phyloP scores from a whole-genome alignment of 92 coral and sea anemone species.

The Porites divaricata region DNA sequence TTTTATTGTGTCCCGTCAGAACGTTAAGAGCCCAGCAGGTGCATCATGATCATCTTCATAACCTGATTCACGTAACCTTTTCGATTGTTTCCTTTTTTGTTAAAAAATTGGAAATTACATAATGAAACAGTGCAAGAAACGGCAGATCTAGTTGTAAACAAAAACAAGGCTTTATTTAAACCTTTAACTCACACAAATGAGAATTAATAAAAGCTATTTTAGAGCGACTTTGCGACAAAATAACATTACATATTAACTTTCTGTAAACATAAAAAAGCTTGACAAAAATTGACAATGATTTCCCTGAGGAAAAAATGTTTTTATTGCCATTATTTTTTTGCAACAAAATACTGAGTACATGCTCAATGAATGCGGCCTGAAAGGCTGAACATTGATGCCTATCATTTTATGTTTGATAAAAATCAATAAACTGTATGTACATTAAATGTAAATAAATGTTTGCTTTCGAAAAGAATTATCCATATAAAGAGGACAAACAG shows the following conservation, averaged over 20 bases:
- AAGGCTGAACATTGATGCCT: neutral
- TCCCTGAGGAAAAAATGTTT: neutral
- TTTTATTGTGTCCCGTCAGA: neutral
- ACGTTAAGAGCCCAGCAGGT: constrained; percentile 23
- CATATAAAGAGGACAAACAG: neutral
- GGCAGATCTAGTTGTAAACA: neutral
- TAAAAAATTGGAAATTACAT: neutral
- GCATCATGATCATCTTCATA: neutral
- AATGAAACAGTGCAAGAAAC: neutral
- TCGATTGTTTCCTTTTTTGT: neutral
- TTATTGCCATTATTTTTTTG: neutral
- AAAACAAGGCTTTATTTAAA: constrained; percentile 2
- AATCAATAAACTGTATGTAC: neutral
- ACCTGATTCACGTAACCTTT: neutral
- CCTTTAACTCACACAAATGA: neutral
- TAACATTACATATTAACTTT: neutral
- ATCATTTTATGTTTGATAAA: neutral
- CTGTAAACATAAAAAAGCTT: too few relatives aligned
- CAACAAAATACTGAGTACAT: neutral
- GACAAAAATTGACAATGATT: neutral
- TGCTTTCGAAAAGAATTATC: neutral
- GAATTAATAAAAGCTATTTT: neutral
- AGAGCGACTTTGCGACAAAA: neutral
- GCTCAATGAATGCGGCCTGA: neutral
- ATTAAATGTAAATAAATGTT: too few relatives aligned